Conservation (phyloP, 2,113 vertebrate species). For the Recurvirostra avosetta region DNA sequence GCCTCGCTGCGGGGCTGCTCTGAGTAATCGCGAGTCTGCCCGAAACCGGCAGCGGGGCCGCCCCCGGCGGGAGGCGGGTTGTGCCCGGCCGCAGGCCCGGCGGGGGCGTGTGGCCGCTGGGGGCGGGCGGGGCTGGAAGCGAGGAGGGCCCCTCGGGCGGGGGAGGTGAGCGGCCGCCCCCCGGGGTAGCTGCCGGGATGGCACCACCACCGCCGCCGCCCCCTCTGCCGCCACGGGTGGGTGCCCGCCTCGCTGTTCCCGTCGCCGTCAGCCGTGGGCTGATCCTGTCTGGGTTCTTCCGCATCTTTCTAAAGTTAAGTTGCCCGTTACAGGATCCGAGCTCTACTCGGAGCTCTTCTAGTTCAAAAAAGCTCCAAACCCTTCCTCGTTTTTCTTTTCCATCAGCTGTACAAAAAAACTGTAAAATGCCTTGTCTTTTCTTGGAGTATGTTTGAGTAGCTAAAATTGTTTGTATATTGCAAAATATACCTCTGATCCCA, state of each 20-base stretch:
- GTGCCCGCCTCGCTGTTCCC: not conserved
- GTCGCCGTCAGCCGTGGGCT: fast-evolving
- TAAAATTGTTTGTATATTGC: not conserved
- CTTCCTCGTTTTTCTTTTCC: not conserved
- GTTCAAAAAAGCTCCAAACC: not conserved
- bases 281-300: not conserved
- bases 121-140: not conserved
- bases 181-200: too few species aligned
- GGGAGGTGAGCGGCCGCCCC: not conserved
- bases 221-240: fast-evolving
- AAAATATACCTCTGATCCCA: not conserved
- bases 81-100: not conserved
- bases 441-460: not conserved
- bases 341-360: not conserved
- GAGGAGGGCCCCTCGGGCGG: not conserved
- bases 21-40: not conserved
- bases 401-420: not conserved
- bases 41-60: too few species aligned
- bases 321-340: not conserved
- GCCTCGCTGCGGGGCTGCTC: not conserved
- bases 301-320: fast-evolving
- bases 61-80: fast-evolving
- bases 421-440: not conserved
- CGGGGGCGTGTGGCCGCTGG: too few species aligned
- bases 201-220: fast-evolving